Evolutionary conservation across 2,113 vertebrate genomes (phyloP).

Genomic region (Channa maculata): DNA sequence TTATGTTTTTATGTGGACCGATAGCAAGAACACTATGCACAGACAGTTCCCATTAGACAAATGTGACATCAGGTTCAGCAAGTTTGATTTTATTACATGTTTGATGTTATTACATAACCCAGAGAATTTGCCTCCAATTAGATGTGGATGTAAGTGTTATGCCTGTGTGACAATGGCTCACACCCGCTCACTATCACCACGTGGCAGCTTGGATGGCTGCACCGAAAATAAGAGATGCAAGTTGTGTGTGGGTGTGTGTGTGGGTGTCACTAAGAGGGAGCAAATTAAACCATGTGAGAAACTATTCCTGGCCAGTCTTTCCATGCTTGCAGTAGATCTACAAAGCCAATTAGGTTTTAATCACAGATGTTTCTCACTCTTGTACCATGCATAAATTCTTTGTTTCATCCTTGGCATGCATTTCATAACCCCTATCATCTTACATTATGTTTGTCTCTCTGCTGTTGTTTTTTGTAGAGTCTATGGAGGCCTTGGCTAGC

Average conservation of each 20-base stretch:
- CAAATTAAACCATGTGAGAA: slow-evolving; percentile 25
- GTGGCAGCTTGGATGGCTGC: slow-evolving; percentile 44
- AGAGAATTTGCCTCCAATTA: slow-evolving; percentile 36
- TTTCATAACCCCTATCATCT: slow-evolving; percentile 20
- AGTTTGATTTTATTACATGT: slow-evolving; percentile 54
- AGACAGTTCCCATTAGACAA: slow-evolving; percentile 22
- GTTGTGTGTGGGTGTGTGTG: slow-evolving; percentile 1
- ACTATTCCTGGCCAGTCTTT: slow-evolving; percentile 13
- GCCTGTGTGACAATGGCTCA: slow-evolving; percentile 42
- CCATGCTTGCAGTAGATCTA: slow-evolving; percentile 8
- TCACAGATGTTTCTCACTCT: slow-evolving; percentile 13
- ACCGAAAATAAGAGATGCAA: slow-evolving; percentile 26
- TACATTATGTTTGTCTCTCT: slow-evolving; percentile 43
- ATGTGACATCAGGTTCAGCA: slow-evolving; percentile 21
- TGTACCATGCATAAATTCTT: slow-evolving; percentile 6
- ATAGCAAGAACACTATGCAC: slow-evolving; percentile 4
- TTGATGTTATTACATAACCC: slow-evolving; percentile 25
- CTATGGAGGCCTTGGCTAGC: slow-evolving; percentile 92
- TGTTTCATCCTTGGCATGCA: slow-evolving; percentile 10
- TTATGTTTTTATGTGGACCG: slow-evolving; percentile 8
- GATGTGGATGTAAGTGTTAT: slow-evolving; percentile 18
- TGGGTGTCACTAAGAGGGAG: not conserved
- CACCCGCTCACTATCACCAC: slow-evolving; percentile 40
- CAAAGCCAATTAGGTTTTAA: slow-evolving; percentile 13
- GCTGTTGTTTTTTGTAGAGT: slow-evolving; percentile 83